These are phyloP conservation scores for Pampusana beccarii DNA, from an alignment of 2,113 vertebrate species.

Conservation along the genomic window DNA sequence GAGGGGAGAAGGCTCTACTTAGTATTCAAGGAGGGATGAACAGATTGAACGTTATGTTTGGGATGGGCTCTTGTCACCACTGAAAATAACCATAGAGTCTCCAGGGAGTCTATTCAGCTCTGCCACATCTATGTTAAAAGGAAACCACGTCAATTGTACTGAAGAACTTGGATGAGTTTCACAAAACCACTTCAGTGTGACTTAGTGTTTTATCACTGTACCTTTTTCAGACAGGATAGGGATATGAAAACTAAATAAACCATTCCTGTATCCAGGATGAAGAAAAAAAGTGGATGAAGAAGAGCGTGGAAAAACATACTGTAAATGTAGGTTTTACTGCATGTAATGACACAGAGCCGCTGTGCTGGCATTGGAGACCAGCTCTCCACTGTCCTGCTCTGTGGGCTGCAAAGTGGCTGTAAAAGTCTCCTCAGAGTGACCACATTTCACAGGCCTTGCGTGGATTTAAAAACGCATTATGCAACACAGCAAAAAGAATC, in stretches of 20 bases:
- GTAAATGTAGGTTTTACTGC: neutral
- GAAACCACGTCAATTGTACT: neutral
- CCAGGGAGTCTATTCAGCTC: slow-evolving; percentile 13
- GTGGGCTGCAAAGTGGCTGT: neutral
- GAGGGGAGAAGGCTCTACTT: neutral
- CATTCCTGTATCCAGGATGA: neutral
- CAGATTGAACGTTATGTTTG: slow-evolving; percentile 56
- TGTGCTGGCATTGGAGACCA: neutral
- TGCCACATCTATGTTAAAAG: slow-evolving; percentile 23
- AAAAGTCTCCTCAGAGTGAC: neutral
- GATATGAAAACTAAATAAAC: neutral
- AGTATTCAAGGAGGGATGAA: slow-evolving; percentile 35
- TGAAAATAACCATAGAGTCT: slow-evolving; percentile 37
- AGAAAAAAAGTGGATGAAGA: neutral
- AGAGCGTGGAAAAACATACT: neutral
- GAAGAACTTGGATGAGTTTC: slow-evolving; percentile 33
- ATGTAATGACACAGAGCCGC: neutral
- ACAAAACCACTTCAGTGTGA: slow-evolving; percentile 9
- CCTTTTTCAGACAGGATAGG: neutral
- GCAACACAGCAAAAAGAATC: neutral
- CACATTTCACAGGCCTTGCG: neutral
- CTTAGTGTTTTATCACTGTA: slow-evolving; percentile 2
- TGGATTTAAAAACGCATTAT: neutral
- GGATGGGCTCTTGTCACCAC: slow-evolving; percentile 33
- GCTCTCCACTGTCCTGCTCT: neutral